Conservation (phyloP, 2,797 vertebrate genomes). For the Xenopus petersii region DNA sequence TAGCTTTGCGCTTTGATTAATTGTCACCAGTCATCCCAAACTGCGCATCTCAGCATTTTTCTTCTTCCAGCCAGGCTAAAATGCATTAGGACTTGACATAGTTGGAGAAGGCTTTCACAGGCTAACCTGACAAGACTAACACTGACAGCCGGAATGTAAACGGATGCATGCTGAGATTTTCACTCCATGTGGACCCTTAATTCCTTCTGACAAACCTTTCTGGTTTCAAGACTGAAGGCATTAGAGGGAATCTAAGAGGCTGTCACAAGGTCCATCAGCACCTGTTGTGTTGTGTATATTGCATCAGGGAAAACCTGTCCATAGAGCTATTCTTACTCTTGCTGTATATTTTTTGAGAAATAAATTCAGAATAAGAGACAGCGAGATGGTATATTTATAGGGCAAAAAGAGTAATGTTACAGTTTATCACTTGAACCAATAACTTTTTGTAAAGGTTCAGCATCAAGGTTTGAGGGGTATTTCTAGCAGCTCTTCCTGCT, state of each 20-base stretch:
- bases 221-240: conserved; percentile 3
- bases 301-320: not conserved
- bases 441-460: no score
- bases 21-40: not conserved
- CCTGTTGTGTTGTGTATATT: conserved; percentile 2
- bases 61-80: not conserved
- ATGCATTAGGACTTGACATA: not conserved
- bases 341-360: not conserved
- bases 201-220: conserved; percentile 15
- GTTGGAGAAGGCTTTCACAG: conserved; percentile 4
- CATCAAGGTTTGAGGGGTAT: no score
- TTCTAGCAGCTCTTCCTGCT: no score
- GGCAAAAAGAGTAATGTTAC: no score
- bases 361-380: no score
- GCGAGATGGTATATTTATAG: no score
- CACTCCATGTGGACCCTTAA: conserved; percentile 2
- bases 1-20: conserved; percentile 10
- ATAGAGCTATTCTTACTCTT: not conserved
- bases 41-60: not conserved
- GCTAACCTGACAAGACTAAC: conserved; percentile 7
- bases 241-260: not conserved
- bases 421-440: no score
- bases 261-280: not conserved
- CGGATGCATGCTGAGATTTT: not conserved
- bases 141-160: conserved; percentile 2